These are phyloP conservation scores for Podiceps cristatus DNA, from an alignment of 2,113 vertebrate genomes.

Conservation along the genomic window DNA sequence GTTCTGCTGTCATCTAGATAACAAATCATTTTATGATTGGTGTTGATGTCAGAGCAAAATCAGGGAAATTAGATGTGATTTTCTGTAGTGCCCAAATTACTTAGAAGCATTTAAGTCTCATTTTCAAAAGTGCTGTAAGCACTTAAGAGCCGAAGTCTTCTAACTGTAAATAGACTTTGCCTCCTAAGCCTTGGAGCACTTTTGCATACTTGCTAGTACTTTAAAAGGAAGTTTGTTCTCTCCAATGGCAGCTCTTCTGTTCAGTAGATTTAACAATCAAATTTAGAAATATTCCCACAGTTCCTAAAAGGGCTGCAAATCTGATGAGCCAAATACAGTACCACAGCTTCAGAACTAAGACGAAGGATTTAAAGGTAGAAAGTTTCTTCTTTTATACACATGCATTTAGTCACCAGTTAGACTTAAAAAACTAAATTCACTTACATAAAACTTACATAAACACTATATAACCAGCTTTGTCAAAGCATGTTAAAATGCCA, in stretches of 20 bases:
- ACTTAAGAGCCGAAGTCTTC: background rate
- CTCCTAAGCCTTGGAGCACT: background rate
- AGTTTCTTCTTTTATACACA: background rate
- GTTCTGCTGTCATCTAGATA: background rate
- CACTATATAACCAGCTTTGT: background rate
- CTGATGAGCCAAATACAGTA: background rate
- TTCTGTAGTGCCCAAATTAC: slow-evolving; percentile 21
- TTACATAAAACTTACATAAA: too few species aligned
- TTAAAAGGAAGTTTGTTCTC: slow-evolving; percentile 8
- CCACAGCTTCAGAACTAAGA: background rate
- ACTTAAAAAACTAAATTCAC: background rate
- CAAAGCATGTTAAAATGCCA: background rate
- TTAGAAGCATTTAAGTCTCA: slow-evolving; percentile 15
- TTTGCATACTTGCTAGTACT: background rate
- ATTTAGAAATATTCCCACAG: slow-evolving; percentile 1
- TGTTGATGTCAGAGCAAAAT: slow-evolving; percentile 24
- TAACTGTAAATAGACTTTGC: slow-evolving; percentile 1
- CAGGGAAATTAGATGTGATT: slow-evolving; percentile 13
- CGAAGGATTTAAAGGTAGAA: background rate
- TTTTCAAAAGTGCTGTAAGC: slow-evolving; percentile 22
- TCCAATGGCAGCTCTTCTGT: background rate
- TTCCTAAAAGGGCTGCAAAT: background rate
- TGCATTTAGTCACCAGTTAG: background rate
- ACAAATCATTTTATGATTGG: slow-evolving; percentile 12
- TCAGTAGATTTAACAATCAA: background rate